Base-by-base conservation (phyloP, 64 coral and sea anemone genomes). In the Trachythela sp. region DNA sequence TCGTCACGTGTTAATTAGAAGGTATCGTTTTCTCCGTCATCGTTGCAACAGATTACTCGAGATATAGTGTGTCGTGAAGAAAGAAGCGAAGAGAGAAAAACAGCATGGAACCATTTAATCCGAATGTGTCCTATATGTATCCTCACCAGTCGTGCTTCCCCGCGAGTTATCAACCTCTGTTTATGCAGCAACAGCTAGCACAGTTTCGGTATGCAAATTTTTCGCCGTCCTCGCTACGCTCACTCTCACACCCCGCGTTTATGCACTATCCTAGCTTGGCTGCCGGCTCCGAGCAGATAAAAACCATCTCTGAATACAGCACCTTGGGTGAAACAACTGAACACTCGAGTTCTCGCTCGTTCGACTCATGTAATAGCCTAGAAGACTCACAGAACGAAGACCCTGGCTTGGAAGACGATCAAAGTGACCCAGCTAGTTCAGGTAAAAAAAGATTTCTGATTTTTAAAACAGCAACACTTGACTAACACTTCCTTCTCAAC, bases 21-120 rank as follows among this genome's bases (percentile, higher is more conserved):
- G 75, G 75, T 80, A 80, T 80, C 75, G 75, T 39, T 80, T 80
- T 80, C 75, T 37, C 75, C 75, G 75, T 80, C 75, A 80, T 80
- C 75, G 75, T 80, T 35, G 75, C 75, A 80, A 80, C 75, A 80
- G 33, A 80, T 80, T 80, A 80, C 7, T 80, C 75, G 31, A 80
- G 31, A 37, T 80, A 64, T 45, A 45, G 42, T 68, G 59, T 6
- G 30, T 30, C 75, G 75, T 37, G 75, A 37, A 35, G 75, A 38
- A 80, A 39, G 75, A 80, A 39, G 75, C 31, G 33, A 35, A 37
- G 75, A 80, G 33, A 80, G 75, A 35, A 80, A 35, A 80, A 80
- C 75, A 80, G 75, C 75, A 80, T 80, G 75, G 75, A 80, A 80
- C 75, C 75, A 38, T 80, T 80, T 80, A 80, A 80, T 80, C 75